Base-by-base conservation (phyloP, 92 coral and sea anemone species). In the Meandrina meandrites region DNA sequence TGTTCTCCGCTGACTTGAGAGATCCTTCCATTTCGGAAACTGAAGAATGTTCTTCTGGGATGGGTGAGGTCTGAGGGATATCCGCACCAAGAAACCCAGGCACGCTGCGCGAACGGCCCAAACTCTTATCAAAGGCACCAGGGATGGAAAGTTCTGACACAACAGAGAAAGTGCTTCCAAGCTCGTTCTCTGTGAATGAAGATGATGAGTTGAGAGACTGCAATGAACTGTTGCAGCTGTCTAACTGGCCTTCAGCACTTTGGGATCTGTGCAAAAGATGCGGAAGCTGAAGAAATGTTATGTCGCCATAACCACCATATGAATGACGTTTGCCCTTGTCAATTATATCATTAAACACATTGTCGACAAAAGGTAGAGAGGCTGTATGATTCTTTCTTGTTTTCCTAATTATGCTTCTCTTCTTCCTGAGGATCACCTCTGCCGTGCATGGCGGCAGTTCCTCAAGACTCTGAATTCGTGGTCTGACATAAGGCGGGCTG, bases 401-500 rank as follows among this genome's bases (percentile, higher is more conserved):
- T 68, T 80, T 90, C 34, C 85, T 69, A 5, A 86, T 88, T 18
- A 92, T 67, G 19, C 91, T 90, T 72, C 67, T 84, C 82, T 90
- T 92, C 88, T 92, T 92, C 37, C 91, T 51, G 3, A 92, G 76
- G 45, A 92, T 81, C 21, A 87, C 95, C 72, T 90, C 88, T 45
- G 89, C 89, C 0, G 93, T 83, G 31, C 89, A 81, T 4, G 95
- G 91, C 5, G 95, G 91, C 45, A 92, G 89, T 57, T 92, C 88
- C 48, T 90, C 95, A 15, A 92, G 84, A 42, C 95, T 92, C 62
- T 84, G 95, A 56, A 92, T 87, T 5, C 95, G 70, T 24, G 95
- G 95, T 15, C 95, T 86, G 10, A 92, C 95, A 69, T 88, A 83
- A 11, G 95, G 95, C 28, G 95, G 95, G 62, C 89, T 86, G 34